phyloP scores from a whole-genome alignment of 53 echinoderm and acorn worm genomes.

The Glandiceps talaboti region DNA sequence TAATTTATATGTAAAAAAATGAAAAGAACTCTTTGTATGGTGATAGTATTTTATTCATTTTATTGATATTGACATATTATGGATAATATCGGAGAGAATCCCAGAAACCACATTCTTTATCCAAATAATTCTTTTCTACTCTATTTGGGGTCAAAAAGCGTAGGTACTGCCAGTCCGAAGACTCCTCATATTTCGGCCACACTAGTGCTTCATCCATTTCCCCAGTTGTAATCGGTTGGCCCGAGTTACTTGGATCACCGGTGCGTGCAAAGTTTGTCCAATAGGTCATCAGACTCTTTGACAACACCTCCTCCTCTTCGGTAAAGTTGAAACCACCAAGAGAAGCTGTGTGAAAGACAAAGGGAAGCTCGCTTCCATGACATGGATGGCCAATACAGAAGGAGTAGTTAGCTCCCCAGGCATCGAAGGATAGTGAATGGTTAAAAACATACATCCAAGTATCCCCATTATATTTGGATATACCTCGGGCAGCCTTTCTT shows the following conservation, averaged over 20 bases:
- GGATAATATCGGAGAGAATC: neutral
- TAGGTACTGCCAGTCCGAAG: neutral
- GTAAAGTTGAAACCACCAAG: slow-evolving; percentile 4
- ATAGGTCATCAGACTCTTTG: neutral
- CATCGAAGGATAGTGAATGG: slow-evolving; percentile 8
- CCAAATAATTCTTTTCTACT: neutral
- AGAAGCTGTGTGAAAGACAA: slow-evolving; percentile 12
- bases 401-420: slow-evolving; percentile 8
- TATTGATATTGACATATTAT: too few species aligned
- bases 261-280: neutral
- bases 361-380: slow-evolving; percentile 19
- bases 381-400: slow-evolving; percentile 21
- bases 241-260: neutral
- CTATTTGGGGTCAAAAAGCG: neutral
- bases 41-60: too few species aligned
- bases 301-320: neutral
- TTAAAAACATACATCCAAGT: slow-evolving; percentile 7
- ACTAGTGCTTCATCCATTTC: neutral
- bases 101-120: neutral
- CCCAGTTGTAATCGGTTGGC: neutral
- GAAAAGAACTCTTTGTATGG: too few species aligned
- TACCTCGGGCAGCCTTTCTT: slow-evolving; percentile 3
- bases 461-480: neutral
- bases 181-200: neutral
- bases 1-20: too few species aligned